These are phyloP conservation scores for Eira barbara DNA, from an alignment of 2,113 vertebrate genomes.

Conservation along the genomic window DNA sequence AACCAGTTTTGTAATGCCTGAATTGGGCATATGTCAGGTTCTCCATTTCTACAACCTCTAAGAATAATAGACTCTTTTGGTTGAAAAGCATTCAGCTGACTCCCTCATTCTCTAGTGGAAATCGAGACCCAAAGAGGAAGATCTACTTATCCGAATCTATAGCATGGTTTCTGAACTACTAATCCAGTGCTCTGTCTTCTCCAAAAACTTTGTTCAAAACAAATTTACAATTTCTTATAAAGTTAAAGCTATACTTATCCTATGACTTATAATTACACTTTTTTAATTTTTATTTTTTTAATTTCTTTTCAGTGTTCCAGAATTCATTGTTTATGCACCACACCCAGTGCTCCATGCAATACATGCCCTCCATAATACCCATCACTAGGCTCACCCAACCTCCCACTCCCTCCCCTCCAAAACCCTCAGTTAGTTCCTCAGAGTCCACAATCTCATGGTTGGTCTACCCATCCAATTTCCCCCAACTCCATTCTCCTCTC, in stretches of 20 bases:
- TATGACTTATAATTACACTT: neutral
- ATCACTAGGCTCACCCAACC: too few relatives aligned
- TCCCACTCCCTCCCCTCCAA: too few relatives aligned
- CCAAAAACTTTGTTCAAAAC: neutral
- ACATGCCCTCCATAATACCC: too few relatives aligned
- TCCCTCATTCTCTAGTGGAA: neutral
- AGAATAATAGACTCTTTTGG: neutral
- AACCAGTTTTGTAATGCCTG: neutral
- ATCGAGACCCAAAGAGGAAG: neutral
- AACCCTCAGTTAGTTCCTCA: too few relatives aligned
- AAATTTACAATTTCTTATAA: constrained; percentile 30
- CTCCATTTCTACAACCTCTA: neutral
- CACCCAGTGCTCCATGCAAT: too few relatives aligned
- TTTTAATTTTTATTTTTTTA: too few relatives aligned
- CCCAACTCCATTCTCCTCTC: too few relatives aligned
- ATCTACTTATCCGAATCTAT: neutral
- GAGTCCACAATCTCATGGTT: too few relatives aligned
- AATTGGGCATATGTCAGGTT: neutral
- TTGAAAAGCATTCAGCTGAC: neutral
- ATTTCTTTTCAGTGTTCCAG: too few relatives aligned
- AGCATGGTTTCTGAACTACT: neutral
- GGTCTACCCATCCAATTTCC: too few relatives aligned
- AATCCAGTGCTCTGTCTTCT: neutral
- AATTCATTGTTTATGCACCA: too few relatives aligned
- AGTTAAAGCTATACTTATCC: neutral